Conservation (phyloP, 1,140 invertebrate species). For the Drosophila pandora region DNA sequence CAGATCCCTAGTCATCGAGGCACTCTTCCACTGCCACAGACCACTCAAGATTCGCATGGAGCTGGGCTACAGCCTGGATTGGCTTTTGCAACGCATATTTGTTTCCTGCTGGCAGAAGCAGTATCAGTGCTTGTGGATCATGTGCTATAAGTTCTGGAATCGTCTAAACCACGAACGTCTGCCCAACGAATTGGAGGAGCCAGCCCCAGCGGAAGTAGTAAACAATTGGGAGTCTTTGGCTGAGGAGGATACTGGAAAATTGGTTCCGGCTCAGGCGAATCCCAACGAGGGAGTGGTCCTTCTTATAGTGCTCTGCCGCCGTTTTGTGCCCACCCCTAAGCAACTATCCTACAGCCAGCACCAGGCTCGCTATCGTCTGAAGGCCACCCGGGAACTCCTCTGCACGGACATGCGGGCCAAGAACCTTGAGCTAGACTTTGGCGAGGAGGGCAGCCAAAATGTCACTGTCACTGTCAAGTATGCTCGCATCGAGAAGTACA, state of each 20-base stretch:
- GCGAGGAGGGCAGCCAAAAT: constrained; percentile 35
- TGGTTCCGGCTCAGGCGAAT: background rate
- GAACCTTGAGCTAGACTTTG: constrained; percentile 73
- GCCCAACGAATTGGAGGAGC: background rate
- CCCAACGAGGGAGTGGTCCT: constrained; percentile 56
- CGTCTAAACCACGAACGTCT: background rate
- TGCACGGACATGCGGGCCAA: constrained; percentile 69
- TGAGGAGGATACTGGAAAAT: background rate
- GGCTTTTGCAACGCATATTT: constrained; percentile 56
- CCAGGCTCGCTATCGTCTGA: constrained; percentile 42
- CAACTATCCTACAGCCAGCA: constrained; percentile 55
- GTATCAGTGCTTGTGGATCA: constrained; percentile 60
- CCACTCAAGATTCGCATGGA: constrained; percentile 56
- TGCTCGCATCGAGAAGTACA: constrained; percentile 56
- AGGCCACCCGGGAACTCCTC: constrained; percentile 60
- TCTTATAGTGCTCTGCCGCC: constrained; percentile 52
- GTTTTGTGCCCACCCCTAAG: constrained; percentile 60
- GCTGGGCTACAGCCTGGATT: constrained; percentile 59
- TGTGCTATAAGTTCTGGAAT: constrained; percentile 66
- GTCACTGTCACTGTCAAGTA: constrained; percentile 64
- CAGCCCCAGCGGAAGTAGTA: constrained; percentile 14
- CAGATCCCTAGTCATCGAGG: constrained; percentile 52
- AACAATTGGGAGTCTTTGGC: constrained; percentile 56
- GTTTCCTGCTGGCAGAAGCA: constrained; percentile 59
- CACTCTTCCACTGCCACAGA: constrained; percentile 60